A percentile compares a stretch with the other conserved stretches of the same genome.
Evolutionary conservation across 2,797 vertebrate species (phyloP).

Genomic region (Varecia variegata): DNA sequence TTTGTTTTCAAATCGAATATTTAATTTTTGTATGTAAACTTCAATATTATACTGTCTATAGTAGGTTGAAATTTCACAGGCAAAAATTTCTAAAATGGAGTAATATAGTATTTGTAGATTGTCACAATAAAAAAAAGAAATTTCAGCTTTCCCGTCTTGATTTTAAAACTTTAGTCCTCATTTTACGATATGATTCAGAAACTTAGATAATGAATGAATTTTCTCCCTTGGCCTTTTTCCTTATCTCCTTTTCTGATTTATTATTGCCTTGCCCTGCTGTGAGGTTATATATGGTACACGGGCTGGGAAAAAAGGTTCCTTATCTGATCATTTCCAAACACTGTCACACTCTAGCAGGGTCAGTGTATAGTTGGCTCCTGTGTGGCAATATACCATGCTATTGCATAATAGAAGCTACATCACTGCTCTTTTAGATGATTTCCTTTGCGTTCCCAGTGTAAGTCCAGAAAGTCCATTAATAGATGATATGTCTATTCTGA

Average conservation of each 20-base stretch:
- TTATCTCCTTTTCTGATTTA: neutral
- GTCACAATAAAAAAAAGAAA: constrained; percentile 19
- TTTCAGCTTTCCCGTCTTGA: neutral
- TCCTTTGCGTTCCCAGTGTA: neutral
- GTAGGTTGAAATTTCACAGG: neutral
- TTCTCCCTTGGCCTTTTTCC: neutral
- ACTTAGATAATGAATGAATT: neutral
- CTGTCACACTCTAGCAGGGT: neutral
- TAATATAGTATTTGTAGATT: neutral
- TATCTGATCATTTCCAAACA: neutral
- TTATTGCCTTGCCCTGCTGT: neutral
- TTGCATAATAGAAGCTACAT: neutral
- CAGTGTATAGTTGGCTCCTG: neutral
- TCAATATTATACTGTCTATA: neutral
- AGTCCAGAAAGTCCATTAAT: neutral
- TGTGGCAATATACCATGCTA: accelerated
- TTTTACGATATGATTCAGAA: neutral
- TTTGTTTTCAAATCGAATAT: neutral
- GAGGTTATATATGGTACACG: neutral
- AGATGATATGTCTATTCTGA: neutral
- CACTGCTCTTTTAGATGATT: neutral
- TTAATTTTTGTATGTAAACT: neutral
- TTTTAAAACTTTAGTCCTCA: neutral
- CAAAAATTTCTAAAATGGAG: neutral
- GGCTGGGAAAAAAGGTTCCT: neutral